These are phyloP conservation scores for Borostomias antarcticus DNA, from an alignment of 2,797 vertebrate genomes.

Conservation along the genomic window DNA sequence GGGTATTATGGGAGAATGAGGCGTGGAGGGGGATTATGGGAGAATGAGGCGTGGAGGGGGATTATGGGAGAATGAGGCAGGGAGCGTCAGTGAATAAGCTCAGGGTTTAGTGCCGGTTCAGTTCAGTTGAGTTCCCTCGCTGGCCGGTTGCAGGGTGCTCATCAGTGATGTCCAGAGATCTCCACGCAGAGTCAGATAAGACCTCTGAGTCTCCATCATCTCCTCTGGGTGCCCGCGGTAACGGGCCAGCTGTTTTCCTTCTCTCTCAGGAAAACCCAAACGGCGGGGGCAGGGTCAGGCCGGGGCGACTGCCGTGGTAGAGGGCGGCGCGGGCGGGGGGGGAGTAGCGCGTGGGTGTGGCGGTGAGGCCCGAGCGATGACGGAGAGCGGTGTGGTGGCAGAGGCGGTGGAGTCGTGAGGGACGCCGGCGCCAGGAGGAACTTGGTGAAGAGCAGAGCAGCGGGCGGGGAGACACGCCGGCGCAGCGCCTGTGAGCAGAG, in stretches of 20 bases:
- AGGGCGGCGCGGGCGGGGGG: no score
- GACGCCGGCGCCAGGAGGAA: no score
- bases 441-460: background rate
- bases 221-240: conserved; percentile 51
- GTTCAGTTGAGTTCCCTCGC: no score
- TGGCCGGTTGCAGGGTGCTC: conserved; percentile 67
- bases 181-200: conserved; percentile 83
- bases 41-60: conserved; percentile 67
- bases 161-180: conserved; percentile 82
- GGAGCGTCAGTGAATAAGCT: conserved; percentile 80
- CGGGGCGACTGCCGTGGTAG: no score
- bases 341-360: conserved; percentile 11
- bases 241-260: conserved; percentile 62
- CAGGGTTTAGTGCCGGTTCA: conserved; percentile 82
- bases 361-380: conserved; percentile 27
- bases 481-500: conserved; percentile 17
- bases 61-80: conserved; percentile 80
- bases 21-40: no score
- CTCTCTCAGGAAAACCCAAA: conserved; percentile 55
- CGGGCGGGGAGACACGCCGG: conserved; percentile 11
- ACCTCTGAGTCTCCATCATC: conserved; percentile 55
- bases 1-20: no score
- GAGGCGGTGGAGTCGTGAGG: background rate
- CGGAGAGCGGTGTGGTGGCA: conserved; percentile 15
- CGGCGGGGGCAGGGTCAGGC: conserved; percentile 41